Base-by-base conservation (phyloP, 1,140 invertebrate species). In the Leptoteleia sp. region DNA sequence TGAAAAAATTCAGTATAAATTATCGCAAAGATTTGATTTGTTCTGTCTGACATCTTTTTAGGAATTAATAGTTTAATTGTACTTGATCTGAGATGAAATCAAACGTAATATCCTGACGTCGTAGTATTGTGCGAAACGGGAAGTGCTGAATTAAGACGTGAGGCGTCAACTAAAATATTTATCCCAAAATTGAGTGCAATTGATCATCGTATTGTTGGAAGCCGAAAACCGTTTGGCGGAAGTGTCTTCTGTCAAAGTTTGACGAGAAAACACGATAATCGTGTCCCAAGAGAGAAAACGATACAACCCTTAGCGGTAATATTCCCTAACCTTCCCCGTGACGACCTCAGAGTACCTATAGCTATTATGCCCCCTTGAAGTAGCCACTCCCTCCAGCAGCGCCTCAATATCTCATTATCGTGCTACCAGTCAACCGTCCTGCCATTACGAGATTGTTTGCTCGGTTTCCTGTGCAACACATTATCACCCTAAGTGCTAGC, bases 401-500 rank as follows among this genome's bases (percentile, higher is more conserved):
- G 76, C 79, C 81, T 89, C 87, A 89, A 90, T 89, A 90, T 90
- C 89, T 90, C 89, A 90, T 90, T 90, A 90, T 86, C 83, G 82
- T 80, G 81, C 83, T 84, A 88, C 86, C 85, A 88, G 85, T 85
- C 86, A 85, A 80, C 83, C 81, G 79, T 83, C 78, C 83, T 86
- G 84, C 88, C 86, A 89, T 89, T 89, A 89, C 88, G 87, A 89
- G 86, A 89, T 89, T 89, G 88, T 89, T 89, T 88, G 87, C 87
- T 83, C 64, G 70, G 78, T 83, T 82, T 85, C 71, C 81, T 68
- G 57, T 80, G 78, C 82, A 84, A 87, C 87, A 82, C 83, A 87
- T 88, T 87, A 85, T 81, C 64, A 57, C 78, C 61, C 70, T 45
- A 42, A 35, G 43, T 59, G 45, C 40, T 9, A 15, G 29, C 3